Evolutionary conservation across 2,888 invertebrate genomes (phyloP), one percentile per base, ranked within the genome.

Genomic region (Folsomia manolachei): DNA sequence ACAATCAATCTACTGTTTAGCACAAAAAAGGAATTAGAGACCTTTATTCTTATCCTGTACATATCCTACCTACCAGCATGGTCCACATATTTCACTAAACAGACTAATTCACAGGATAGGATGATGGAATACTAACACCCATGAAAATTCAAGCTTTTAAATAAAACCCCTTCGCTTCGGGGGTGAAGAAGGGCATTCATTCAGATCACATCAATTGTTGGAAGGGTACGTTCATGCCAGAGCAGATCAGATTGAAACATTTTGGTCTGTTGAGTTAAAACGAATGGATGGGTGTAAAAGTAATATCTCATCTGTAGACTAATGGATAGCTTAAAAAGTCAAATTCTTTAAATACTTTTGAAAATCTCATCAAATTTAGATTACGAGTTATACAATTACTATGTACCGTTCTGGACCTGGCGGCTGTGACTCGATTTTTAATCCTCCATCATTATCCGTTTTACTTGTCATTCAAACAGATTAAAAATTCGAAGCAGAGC

Each of bases 11-110:
- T 39, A 14, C 39, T 39, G 39, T 18, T 64, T 27, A 64, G 27
- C 21, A 64, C 64, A 64, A 64, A 52, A 66, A 51, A 21, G 65
- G 52, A 63, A 66, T 66, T 66, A 66, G 65, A 39, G 39, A 39
- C 39, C 39, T 39, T 39, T 39, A 39, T 39, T 14, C 14, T n/a
- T 39, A 39, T 39, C 39, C 14, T 39, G 14, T 39, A 39, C 39
- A 39, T 9, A 39, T 39, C 14, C 14, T 39, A 14, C 14, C 4
- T 39, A 9, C 4, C 39, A 39, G 39, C 4, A 39, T 39, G 14
- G 14, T 39, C 7, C 39, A 39, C 14, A 39, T 14, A 39, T 39
- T 4, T 39, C 7, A 39, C 39, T 39, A 39, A n/a, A n/a, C n/a
- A n/a, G n/a, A n/a, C n/a, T 39, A 39, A 14, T 39, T 39, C 39